phyloP scores from a whole-genome alignment of 2,113 vertebrate species.

The Cyprinodon brontotheroides region DNA sequence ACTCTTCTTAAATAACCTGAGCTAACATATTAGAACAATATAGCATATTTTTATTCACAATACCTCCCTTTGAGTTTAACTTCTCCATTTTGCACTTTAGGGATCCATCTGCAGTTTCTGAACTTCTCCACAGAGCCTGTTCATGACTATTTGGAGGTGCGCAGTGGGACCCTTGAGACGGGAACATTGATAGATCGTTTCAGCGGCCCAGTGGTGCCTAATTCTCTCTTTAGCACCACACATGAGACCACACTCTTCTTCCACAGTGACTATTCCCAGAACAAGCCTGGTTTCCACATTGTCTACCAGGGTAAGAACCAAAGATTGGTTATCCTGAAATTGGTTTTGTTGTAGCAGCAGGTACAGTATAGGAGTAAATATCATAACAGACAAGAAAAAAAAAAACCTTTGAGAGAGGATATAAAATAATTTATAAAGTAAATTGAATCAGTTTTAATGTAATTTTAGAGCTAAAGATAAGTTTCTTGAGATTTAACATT shows the following conservation, averaged over 20 bases:
- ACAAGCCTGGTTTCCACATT: conserved; percentile 95
- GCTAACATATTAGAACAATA: not conserved
- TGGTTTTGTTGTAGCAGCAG: not conserved
- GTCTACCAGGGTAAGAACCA: conserved; percentile 88
- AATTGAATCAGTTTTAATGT: conserved; percentile 11
- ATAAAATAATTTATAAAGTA: conserved; percentile 12
- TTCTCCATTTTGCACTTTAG: conserved; percentile 73
- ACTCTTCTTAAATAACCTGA: not conserved
- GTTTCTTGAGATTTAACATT: conserved; percentile 11
- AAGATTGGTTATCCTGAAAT: not conserved
- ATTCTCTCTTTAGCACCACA: conserved; percentile 94
- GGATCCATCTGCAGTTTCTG: conserved; percentile 94
- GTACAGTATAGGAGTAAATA: conserved; percentile 11
- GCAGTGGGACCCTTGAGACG: conserved; percentile 87
- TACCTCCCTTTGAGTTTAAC: conserved; percentile 11
- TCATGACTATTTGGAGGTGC: conserved; percentile 96
- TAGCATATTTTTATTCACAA: not conserved
- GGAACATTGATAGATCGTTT: conserved; percentile 92
- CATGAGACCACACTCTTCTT: conserved; percentile 97
- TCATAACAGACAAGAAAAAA: not conserved
- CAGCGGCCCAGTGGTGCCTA: conserved; percentile 89
- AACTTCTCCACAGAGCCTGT: conserved; percentile 98
- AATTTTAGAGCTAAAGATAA: not conserved
- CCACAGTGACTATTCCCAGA: conserved; percentile 97
- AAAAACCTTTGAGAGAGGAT: conserved; percentile 5